Evolutionary conservation across 2,797 vertebrate genomes (phyloP), one percentile per base, ranked within the genome.

Genomic region (Agapornis canus): DNA sequence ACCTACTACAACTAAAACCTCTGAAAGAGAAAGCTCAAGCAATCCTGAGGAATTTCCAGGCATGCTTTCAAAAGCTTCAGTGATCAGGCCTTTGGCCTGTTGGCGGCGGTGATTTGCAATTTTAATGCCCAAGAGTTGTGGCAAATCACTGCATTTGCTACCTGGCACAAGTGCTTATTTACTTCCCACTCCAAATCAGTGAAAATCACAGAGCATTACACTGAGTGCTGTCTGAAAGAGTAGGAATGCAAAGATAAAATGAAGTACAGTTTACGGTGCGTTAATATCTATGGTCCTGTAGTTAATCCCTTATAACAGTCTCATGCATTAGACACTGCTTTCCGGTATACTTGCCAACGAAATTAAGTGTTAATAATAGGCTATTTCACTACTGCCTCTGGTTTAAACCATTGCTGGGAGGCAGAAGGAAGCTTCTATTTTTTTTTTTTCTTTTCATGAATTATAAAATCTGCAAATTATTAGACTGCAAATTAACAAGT

Each of bases 391-490:
- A 22, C 27, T 79, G 72, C 66, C 31, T 60, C 69, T 94, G 56
- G 51, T 82, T 88, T 79, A 82, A 86, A 61, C 66, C 26, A 66
- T 21, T 88, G 70, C 85, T 83, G 31, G 16, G 54, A 94, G 65
- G 92, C 79, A 91, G 35, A 75, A 84, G 59, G 35, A 88, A 94
- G 39, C 31, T 85, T 76, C 65, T 81, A 11, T 35, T 39, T 39
- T 73, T 47, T 76, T 90, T 72, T 90, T 56, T 84, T 31, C 21
- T 64, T 86, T 89, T 78, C 54, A 45, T 73, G 47, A 93, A 94
- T 95, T 84, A 84, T 73, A 89, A 95, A 96, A 86, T 84, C 92
- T 93, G 82, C 9, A 92, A 86, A 88, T 94, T 92, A 88, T 93
- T 94, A 86, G 56, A 77, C 51, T 43, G 45, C 54, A 92, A 96